Conservation (phyloP, 2,797 vertebrate genomes). For the Myotis vivesi region DNA sequence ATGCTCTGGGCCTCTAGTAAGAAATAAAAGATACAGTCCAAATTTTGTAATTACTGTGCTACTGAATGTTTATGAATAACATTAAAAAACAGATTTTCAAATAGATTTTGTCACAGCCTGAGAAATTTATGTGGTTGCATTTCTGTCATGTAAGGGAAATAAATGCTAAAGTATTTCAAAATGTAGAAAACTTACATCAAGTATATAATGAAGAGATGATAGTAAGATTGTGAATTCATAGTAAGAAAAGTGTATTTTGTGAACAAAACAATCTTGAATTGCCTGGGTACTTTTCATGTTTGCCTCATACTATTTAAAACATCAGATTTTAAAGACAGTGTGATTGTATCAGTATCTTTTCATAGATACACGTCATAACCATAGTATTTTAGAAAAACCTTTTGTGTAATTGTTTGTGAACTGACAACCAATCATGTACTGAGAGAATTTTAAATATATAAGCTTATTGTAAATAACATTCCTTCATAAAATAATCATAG, state of each 20-base stretch:
- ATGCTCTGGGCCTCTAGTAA: neutral
- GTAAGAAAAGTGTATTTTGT: neutral
- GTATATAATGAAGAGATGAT: neutral
- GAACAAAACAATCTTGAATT: neutral
- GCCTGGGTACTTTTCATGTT: neutral
- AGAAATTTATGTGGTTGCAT: neutral
- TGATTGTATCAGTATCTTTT: neutral
- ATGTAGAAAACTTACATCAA: neutral
- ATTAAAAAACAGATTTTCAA: neutral
- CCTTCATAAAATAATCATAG: neutral
- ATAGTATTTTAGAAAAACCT: neutral
- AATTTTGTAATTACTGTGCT: neutral
- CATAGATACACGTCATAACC: neutral
- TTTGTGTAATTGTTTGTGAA: neutral
- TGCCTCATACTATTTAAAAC: neutral
- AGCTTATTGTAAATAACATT: neutral
- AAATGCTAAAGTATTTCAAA: constrained; percentile 30
- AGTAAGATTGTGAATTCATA: constrained; percentile 25
- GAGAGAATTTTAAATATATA: neutral
- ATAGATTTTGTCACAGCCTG: neutral
- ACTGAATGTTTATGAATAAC: neutral
- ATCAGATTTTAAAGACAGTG: neutral
- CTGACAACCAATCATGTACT: neutral
- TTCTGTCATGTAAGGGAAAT: neutral
- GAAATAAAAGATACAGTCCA: neutral